Conservation (phyloP, 35 echinoderm and acorn worm genomes). For the Heliocidaris tuberculata region DNA sequence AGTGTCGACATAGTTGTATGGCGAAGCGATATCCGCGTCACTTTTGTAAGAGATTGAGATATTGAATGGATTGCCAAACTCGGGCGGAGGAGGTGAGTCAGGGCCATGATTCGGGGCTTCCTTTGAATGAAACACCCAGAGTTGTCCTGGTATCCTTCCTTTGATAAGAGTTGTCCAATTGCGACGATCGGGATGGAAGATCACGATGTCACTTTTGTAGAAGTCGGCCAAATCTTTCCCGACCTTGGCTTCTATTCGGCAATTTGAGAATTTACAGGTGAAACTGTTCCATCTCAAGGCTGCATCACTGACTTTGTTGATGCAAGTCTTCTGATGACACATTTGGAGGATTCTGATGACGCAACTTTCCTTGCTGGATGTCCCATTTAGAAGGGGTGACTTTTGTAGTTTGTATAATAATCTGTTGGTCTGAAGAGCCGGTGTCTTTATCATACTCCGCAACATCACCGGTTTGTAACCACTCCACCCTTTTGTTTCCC, state of each 20-base stretch:
- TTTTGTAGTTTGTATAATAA: no score
- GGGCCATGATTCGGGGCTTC: conserved; percentile 56
- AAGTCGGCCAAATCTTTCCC: neutral
- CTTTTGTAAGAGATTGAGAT: conserved; percentile 54
- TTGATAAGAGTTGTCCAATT: neutral
- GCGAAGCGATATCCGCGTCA: conserved; percentile 57
- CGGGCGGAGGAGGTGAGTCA: conserved; percentile 46
- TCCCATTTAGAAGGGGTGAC: no score
- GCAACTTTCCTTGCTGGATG: no score
- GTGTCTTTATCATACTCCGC: no score
- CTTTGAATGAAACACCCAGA: conserved; percentile 74
- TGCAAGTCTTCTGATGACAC: no score
- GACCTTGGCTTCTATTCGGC: neutral
- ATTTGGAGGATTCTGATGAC: no score
- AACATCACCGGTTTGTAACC: no score
- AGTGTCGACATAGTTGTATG: conserved; percentile 50
- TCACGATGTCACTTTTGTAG: neutral
- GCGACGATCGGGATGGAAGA: neutral
- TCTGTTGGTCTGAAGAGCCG: no score
- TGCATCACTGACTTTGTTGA: no score
- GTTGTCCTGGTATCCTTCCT: conserved; percentile 30
- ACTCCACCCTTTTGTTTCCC: no score
- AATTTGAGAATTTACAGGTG: no score
- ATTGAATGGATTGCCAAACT: conserved; percentile 50
- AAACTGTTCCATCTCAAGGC: no score